Base-by-base conservation (phyloP, 2,113 vertebrate species). In the Podocnemis expansa region DNA sequence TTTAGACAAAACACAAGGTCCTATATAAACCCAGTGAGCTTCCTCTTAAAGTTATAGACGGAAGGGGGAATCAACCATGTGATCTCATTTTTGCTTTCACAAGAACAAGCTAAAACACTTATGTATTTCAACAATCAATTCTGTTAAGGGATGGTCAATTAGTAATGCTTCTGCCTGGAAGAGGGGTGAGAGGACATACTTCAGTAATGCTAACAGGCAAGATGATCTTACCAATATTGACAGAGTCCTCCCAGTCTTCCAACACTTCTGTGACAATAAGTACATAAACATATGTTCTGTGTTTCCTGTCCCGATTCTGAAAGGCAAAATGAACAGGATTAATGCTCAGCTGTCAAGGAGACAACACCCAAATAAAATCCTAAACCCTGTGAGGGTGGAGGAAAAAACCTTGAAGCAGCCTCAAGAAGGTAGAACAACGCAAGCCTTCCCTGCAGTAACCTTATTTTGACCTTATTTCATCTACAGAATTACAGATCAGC, bases 161-260 rank as follows among this genome's bases (percentile, higher is more conserved):
- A 51, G 4, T 1, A n/a, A 0, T 2, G 58, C 1, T 89, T 3
- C 80, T 29, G 38, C 47, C 67, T 1, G 70, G 4, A 76, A 22
- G 27, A 31, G 29, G 70, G 4, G 80, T 16, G 27, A 27, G 6
- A 60, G 13, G 34, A 67, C 8, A 17, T 67, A 67, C 29, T 88
- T 45, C 84, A 80, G 24, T 14, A 56, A 29, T 0, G 29, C 17
- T 4, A 83, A 19, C 38, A 10, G 87, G 49, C 25, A 21, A 52
- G 56, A 80, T 60, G 4, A 19, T 88, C 98, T 98, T 97, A 99
- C 99, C 99, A 88, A 99, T 99, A 98, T 98, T 99, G 91, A 99
- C 98, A 3, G 99, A 99, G 97, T 99, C 99, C 97, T 99, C 99
- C 99, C 99, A 99, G 97, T 99, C 99, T 96, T 99, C 99, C 97